Evolutionary conservation across 2,113 vertebrate species (phyloP).

Genomic region (Corydoras maculifer): DNA sequence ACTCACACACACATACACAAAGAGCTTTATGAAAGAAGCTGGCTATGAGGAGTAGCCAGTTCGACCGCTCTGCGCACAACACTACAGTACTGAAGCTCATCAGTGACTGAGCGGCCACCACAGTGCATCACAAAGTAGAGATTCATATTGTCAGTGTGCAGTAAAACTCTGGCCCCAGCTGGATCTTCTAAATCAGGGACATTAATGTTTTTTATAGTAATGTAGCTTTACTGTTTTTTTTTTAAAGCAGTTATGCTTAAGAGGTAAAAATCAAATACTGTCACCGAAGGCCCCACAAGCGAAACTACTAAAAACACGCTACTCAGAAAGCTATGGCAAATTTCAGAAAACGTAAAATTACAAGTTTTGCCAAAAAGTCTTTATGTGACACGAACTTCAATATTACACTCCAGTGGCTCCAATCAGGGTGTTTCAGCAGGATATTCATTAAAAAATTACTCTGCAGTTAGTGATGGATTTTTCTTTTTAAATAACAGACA

Average conservation of each 20-base stretch:
- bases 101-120: constrained; percentile 19
- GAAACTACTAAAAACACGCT: background rate
- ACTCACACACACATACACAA: constrained; percentile 34
- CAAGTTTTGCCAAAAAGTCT: background rate
- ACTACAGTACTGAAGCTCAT: background rate
- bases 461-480: no score
- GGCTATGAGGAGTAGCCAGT: background rate
- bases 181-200: background rate
- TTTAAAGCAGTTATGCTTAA: background rate
- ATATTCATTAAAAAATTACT: no score
- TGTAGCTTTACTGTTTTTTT: background rate
- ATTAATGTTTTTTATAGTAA: background rate
- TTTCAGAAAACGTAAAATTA: no score
- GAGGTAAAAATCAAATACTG: background rate
- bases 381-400: background rate
- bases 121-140: constrained; percentile 6
- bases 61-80: constrained; percentile 6
- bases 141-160: constrained; percentile 7
- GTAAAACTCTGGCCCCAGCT: background rate
- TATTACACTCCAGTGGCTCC: no score
- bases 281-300: background rate
- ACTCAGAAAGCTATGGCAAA: constrained; percentile 17
- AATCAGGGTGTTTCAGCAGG: no score
- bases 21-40: constrained; percentile 19
- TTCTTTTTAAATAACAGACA: background rate